Conservation (phyloP, 2,797 vertebrate species). For the Urophycis tenuis region DNA sequence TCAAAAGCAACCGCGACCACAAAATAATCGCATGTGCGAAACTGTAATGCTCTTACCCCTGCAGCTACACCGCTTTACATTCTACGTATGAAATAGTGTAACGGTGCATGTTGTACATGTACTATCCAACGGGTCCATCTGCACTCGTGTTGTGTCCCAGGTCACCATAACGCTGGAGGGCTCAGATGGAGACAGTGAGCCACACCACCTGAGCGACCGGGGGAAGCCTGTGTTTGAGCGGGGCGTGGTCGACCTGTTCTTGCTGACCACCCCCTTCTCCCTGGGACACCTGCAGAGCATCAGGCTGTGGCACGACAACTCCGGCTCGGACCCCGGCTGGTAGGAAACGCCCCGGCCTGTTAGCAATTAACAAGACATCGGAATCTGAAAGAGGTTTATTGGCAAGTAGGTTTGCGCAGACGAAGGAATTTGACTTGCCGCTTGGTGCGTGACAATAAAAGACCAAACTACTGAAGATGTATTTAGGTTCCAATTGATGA, state of each 20-base stretch:
- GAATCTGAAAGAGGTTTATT: no score
- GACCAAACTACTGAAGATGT: background rate
- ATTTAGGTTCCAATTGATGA: background rate
- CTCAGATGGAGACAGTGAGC: slow-evolving; percentile 79
- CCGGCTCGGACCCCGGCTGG: slow-evolving; percentile 80
- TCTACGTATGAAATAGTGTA: background rate
- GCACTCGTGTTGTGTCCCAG: slow-evolving; percentile 52
- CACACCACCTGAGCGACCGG: slow-evolving; percentile 78
- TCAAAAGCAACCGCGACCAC: background rate
- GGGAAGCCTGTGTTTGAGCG: slow-evolving; percentile 78
- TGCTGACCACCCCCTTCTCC: slow-evolving; percentile 79
- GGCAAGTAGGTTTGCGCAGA: no score
- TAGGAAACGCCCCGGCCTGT: slow-evolving; percentile 44
- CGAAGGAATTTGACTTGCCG: no score
- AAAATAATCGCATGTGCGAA: no score
- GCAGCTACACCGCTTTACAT: background rate
- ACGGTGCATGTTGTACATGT: background rate
- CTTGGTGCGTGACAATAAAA: no score
- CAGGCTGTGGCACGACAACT: slow-evolving; percentile 89
- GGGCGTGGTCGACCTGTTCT: slow-evolving; percentile 80
- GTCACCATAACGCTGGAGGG: slow-evolving; percentile 81
- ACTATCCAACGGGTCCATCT: background rate
- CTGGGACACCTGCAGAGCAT: slow-evolving; percentile 80
- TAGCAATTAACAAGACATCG: no score
- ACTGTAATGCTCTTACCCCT: no score